Conservation (phyloP, 2,888 invertebrate genomes). For the Electrophaes corylata region DNA sequence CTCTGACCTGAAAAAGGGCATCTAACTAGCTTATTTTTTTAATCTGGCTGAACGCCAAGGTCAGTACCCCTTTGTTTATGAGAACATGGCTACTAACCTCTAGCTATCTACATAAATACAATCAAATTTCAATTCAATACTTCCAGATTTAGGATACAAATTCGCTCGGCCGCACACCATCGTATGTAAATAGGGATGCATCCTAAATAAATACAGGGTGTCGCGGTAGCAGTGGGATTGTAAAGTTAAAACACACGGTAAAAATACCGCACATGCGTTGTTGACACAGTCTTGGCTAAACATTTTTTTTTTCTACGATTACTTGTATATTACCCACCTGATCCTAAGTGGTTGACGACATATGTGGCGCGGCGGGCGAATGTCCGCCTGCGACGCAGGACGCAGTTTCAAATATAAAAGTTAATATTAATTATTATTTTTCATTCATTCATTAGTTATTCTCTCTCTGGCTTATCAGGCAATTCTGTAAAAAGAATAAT, state of each 20-base stretch:
- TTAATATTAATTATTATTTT: too few species aligned
- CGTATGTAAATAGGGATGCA: constrained; percentile 73
- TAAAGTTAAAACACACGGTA: constrained; percentile 5
- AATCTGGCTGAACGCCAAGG: constrained; percentile 76
- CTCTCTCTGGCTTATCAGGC: too few species aligned
- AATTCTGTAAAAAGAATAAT: not conserved
- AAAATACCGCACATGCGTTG: not conserved
- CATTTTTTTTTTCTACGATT: too few species aligned
- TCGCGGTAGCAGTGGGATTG: constrained; percentile 44
- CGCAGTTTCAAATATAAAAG: too few species aligned
- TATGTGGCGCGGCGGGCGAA: too few species aligned
- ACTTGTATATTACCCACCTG: too few species aligned
- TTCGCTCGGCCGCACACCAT: constrained; percentile 44
- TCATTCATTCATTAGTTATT: too few species aligned
- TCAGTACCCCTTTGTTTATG: constrained; percentile 72
- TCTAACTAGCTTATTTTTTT: constrained; percentile 62
- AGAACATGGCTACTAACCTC: constrained; percentile 53
- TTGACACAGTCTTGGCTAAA: too few species aligned
- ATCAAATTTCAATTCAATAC: constrained; percentile 55
- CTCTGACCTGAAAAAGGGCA: constrained; percentile 41
- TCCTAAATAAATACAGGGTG: constrained; percentile 79
- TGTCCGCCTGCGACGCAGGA: too few species aligned
- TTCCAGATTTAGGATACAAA: constrained; percentile 53
- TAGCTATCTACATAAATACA: constrained; percentile 45
- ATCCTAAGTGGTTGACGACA: too few species aligned